Percentiles rank a stretch among this genome's conserved stretches.
Evolutionary conservation across 2,888 invertebrate genomes (phyloP).

Genomic region (Crioceris asparagi): DNA sequence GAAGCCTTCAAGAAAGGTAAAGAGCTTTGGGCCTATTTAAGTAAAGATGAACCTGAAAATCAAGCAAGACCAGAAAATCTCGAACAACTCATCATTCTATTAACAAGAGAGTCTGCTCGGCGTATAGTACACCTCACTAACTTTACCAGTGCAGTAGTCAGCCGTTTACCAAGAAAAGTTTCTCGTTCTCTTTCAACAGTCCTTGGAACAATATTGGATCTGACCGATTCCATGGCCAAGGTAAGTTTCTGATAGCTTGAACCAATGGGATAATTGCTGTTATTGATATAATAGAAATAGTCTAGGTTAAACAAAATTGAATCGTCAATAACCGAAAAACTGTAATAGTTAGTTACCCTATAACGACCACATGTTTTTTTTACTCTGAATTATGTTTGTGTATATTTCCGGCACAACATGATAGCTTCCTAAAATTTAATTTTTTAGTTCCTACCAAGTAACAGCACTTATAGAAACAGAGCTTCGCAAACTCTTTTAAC

Average conservation of each 20-base stretch:
- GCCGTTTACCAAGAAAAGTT: constrained; percentile 45
- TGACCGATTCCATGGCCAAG: constrained; percentile 55
- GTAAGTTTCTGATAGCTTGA: constrained; percentile 35
- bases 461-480: too few species aligned
- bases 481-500: too few species aligned
- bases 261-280: too few species aligned
- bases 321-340: too few species aligned
- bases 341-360: too few species aligned
- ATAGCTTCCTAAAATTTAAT: too few species aligned
- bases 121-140: constrained; percentile 69
- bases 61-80: constrained; percentile 69
- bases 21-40: constrained; percentile 59
- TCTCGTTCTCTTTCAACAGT: constrained; percentile 23
- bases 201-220: constrained; percentile 45
- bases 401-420: too few species aligned
- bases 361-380: too few species aligned
- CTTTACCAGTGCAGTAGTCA: constrained; percentile 49
- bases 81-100: constrained; percentile 64
- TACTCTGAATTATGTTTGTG: too few species aligned
- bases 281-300: too few species aligned
- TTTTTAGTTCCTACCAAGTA: too few species aligned
- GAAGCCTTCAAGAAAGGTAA: constrained; percentile 62
- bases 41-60: constrained; percentile 73
- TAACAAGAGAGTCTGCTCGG: constrained; percentile 68
- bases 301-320: too few species aligned